A percentile compares a stretch with the other conserved stretches of the same genome.
Evolutionary conservation across 2,888 invertebrate species (phyloP).

Genomic region (Steromphala cineraria): DNA sequence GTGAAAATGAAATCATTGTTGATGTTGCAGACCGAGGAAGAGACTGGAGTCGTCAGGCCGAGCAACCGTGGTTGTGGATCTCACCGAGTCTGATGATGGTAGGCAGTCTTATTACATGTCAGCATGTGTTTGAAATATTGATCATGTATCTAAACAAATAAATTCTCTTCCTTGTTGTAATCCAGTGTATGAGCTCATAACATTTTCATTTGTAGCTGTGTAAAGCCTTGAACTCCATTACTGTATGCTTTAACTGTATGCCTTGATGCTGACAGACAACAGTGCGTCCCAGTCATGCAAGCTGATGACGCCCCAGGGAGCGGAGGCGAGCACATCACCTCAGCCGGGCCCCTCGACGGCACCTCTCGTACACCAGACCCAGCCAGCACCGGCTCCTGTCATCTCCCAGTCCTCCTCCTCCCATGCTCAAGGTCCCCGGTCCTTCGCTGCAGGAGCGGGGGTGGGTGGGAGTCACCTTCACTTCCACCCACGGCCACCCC

Average conservation of each 20-base stretch:
- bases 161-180: no score
- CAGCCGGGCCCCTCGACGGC: neutral
- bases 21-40: conserved; percentile 42
- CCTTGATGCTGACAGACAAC: neutral
- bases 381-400: neutral
- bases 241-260: no score
- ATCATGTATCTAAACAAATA: no score
- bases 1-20: no score
- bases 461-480: conserved; percentile 1
- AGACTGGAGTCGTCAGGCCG: conserved; percentile 52
- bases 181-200: no score
- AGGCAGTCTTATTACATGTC: conserved; percentile 9
- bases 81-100: conserved; percentile 72
- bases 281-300: neutral
- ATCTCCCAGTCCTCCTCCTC: conserved; percentile 69
- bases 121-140: neutral
- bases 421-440: conserved; percentile 36
- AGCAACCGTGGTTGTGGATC: conserved; percentile 71
- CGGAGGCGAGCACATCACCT: conserved; percentile 13
- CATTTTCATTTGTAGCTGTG: no score
- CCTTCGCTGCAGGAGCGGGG: neutral
- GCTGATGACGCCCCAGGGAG: neutral
- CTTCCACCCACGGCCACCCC: conserved; percentile 56
- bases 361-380: neutral
- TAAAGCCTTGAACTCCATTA: no score